phyloP scores from a whole-genome alignment of 2,888 invertebrate genomes.

The Geotrupes spiniger region DNA sequence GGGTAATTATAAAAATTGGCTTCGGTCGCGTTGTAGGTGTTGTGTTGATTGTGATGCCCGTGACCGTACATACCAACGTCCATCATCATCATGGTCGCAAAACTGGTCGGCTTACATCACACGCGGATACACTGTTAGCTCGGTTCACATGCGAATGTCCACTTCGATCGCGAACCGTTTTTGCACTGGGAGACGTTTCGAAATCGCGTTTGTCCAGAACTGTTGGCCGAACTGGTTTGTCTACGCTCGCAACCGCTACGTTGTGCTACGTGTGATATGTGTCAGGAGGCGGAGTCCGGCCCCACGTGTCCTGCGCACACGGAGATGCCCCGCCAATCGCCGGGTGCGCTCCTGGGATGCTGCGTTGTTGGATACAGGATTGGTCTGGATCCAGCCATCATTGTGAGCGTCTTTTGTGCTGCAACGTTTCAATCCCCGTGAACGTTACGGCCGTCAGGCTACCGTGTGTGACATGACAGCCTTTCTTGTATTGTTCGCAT shows the following conservation, averaged over 20 bases:
- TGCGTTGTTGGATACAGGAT: slow-evolving; percentile 45
- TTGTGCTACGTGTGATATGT: slow-evolving; percentile 32
- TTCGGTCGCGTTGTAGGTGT: slow-evolving; percentile 44
- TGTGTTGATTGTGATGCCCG: slow-evolving; percentile 55
- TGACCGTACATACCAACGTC: slow-evolving; percentile 77
- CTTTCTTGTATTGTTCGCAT: slow-evolving; percentile 45
- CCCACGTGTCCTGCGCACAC: slow-evolving; percentile 42
- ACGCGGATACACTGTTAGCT: background rate
- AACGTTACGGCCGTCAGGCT: slow-evolving; percentile 49
- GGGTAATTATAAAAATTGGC: slow-evolving; percentile 44
- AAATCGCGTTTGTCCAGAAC: slow-evolving; percentile 25
- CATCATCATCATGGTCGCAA: slow-evolving; percentile 69
- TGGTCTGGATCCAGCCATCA: slow-evolving; percentile 52
- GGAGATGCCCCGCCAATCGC: slow-evolving; percentile 37
- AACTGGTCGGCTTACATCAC: slow-evolving; percentile 7
- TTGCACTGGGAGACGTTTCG: slow-evolving; percentile 15
- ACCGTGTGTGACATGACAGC: slow-evolving; percentile 50
- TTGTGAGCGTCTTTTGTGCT: slow-evolving; percentile 39
- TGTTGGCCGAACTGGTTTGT: slow-evolving; percentile 30
- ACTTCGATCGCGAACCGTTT: slow-evolving; percentile 7
- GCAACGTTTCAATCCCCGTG: slow-evolving; percentile 49
- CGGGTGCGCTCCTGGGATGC: slow-evolving; percentile 36
- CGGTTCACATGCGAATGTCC: slow-evolving; percentile 7
- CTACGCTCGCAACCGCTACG: slow-evolving; percentile 27
- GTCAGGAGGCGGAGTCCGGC: slow-evolving; percentile 37